A percentile compares a stretch with the other conserved stretches of the same genome.
Evolutionary conservation across 2,888 invertebrate species (phyloP).

Genomic region (Netelia fuscicornis): DNA sequence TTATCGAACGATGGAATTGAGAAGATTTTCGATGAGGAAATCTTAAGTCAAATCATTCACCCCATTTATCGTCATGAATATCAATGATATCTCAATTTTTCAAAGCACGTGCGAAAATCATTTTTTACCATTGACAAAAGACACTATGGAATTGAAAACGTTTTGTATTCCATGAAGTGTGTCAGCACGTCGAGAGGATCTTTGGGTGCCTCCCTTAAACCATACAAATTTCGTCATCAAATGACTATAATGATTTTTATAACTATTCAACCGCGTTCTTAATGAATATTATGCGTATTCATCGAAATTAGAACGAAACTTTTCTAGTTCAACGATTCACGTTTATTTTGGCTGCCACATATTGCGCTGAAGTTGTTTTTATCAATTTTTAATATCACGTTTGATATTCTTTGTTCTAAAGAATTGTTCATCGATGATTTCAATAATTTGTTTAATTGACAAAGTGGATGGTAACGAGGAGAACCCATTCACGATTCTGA

Average conservation of each 20-base stretch:
- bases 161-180: constrained; percentile 77
- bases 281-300: constrained; percentile 35
- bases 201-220: constrained; percentile 70
- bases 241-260: constrained; percentile 81
- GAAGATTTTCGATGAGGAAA: neutral
- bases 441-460: constrained; percentile 8
- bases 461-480: neutral
- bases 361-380: constrained; percentile 66
- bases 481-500: neutral
- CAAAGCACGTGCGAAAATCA: constrained; percentile 60
- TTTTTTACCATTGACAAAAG: constrained; percentile 77
- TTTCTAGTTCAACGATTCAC: constrained; percentile 54
- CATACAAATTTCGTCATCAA: constrained; percentile 79
- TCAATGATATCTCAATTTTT: constrained; percentile 32
- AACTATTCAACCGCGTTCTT: constrained; percentile 55
- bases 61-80: constrained; percentile 20
- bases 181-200: constrained; percentile 71
- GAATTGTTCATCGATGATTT: constrained; percentile 15
- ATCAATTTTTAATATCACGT: constrained; percentile 64
- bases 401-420: constrained; percentile 24
- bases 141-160: constrained; percentile 78
- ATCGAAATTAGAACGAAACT: constrained; percentile 46
- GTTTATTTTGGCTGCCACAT: constrained; percentile 66
- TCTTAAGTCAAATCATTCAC: neutral
- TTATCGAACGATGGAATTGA: neutral